These are phyloP conservation scores for Falco punctatus DNA, from an alignment of 2,113 vertebrate genomes.

Conservation along the genomic window DNA sequence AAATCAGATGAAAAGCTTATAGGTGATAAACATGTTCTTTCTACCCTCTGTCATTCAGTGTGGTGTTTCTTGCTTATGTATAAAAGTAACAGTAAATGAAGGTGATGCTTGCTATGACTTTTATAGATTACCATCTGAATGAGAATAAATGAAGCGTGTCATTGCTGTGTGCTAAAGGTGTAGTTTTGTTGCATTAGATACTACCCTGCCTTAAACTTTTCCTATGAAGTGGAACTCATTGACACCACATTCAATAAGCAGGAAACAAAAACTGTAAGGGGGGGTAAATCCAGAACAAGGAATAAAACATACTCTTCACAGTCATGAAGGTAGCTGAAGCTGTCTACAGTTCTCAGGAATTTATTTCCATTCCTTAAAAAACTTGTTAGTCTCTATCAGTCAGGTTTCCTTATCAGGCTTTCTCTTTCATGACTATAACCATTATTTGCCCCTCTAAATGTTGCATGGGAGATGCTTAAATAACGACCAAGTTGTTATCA, in stretches of 20 bases:
- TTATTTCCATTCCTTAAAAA: not conserved
- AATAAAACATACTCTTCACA: not conserved
- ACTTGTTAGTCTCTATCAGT: not conserved
- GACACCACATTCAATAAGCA: not conserved
- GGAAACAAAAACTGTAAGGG: not conserved
- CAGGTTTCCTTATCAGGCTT: not conserved
- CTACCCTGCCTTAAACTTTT: not conserved
- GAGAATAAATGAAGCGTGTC: not conserved
- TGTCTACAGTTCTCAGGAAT: not conserved
- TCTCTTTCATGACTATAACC: not conserved
- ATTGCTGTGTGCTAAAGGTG: not conserved
- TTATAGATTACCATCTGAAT: not conserved
- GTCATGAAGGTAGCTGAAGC: not conserved
- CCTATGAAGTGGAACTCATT: not conserved
- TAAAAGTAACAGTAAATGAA: not conserved
- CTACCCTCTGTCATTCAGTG: not conserved
- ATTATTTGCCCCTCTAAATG: not conserved
- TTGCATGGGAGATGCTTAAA: not conserved
- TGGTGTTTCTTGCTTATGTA: not conserved
- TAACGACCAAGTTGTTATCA: not conserved
- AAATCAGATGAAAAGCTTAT: slow-evolving; percentile 54
- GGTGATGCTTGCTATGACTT: not conserved
- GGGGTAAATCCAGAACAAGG: not conserved
- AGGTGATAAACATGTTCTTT: slow-evolving; percentile 23
- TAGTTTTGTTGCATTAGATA: not conserved